Evolutionary conservation across 1,140 invertebrate species (phyloP), one percentile per base, ranked within the genome.

Genomic region (Gonioctena quinquepunctata): DNA sequence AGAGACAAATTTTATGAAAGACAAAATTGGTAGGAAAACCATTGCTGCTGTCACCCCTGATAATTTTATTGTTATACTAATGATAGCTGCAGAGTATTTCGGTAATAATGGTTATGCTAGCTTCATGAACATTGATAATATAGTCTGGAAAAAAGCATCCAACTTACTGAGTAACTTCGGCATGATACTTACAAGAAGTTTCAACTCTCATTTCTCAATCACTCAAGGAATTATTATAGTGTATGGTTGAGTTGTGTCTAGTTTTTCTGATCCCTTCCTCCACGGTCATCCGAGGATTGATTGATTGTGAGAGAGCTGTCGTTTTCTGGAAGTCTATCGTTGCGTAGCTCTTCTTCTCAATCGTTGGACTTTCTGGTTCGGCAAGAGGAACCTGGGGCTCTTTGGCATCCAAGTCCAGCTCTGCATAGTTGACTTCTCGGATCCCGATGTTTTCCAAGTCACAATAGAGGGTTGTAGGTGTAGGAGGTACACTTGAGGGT

Each of bases 281-380:
- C 62, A 86, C 80, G 11, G 87, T 85, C 66, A 84, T 76, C 76
- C 85, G 85, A 1, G 87, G 84, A 80, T 89, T 86, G 72, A 87
- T 79, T 66, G 88, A 86, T 78, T 91, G 85, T 7, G 90, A 92
- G n/a, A 97, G 84, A 13, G 95, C 95, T 25, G 90, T 91, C 1
- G 96, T 97, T 83, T 93, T 94, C 77, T 96, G 91, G 82, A 97
- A 97, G 84, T 98, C 96, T 67, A 98, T 98, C 0, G 92, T 95
- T 7, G 94, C 95, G 79, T 97, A 98, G 54, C 93, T 92, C 77
- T 93, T 90, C 48, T 87, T 85, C 11, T 85, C 80, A 23, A 86
- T 87, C 3, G 83, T 85, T 0, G 88, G 87, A 57, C 87, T 89
- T 5, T 87, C 86, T 3, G 88, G 86, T 3, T 11, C 33, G 2